Evolutionary conservation across 2,888 invertebrate species (phyloP), one percentile per base, ranked within the genome.

Genomic region (Homarus gammarus): DNA sequence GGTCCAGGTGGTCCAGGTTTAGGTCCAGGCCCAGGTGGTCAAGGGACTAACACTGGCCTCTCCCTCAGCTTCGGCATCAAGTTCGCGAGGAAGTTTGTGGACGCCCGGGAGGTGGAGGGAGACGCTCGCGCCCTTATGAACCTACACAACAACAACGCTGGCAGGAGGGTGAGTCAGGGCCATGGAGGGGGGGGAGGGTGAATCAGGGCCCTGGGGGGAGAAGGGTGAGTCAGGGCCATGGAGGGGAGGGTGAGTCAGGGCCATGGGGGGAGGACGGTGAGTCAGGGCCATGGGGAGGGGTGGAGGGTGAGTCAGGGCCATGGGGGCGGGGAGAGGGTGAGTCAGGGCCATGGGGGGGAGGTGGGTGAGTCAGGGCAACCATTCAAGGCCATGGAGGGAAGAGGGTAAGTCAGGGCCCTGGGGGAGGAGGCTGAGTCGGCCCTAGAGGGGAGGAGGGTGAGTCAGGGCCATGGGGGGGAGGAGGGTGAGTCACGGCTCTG

Each of bases 41-140:
- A 18, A 31, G 77, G 18, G 49, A 18, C 49, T 12, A 90, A n/a
- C n/a, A n/a, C 3, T 18, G 18, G 56, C 27, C 3, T 64, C 38
- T 91, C 44, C 51, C 33, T 10, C 79, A 86, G 91, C 18, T 92
- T 94, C 92, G 95, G 94, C 68, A 93, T 94, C 94, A 95, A 96
- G 93, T 97, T 98, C 94, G 97, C 98, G 87, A 95, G 98, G 92
- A 96, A 97, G 93, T 99, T 99, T 95, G 95, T 98, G 93, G 98
- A 99, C 94, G 97, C 98, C 81, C 95, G 98, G 64, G 98, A 99
- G 94, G 95, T 97, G 92, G 97, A 97, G 93, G 96, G 96, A 0
- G 98, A 98, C 93, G 97, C 96, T n/a, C 95, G 98, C 86, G 97
- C 98, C 90, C 95, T 98, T 93, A 98, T 99, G 98, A 99, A 99